Percentiles rank a stretch among this genome's conserved stretches.
phyloP scores from a whole-genome alignment of 2,113 vertebrate genomes.

The Hemibagrus wyckioides region DNA sequence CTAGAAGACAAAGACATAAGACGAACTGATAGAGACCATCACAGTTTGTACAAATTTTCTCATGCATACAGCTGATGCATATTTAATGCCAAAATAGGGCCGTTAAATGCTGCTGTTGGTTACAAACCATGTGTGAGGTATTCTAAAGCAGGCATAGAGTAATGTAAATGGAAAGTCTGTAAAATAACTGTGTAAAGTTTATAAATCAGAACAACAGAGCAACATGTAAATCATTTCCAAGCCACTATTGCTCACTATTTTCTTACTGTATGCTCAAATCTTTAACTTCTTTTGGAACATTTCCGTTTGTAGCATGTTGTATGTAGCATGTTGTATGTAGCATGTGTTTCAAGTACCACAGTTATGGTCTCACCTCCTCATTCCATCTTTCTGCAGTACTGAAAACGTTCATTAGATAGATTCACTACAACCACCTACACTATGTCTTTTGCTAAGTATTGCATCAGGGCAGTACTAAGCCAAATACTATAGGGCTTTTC shows the following conservation, averaged over 20 bases:
- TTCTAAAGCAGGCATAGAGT: not conserved
- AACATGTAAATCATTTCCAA: not conserved
- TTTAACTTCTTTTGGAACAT: not conserved
- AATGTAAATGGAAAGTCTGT: constrained; percentile 13
- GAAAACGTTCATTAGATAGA: not conserved
- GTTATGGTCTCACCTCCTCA: not conserved
- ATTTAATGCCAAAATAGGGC: not conserved
- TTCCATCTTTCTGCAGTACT: not conserved
- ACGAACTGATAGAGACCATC: not conserved
- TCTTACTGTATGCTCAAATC: too few relatives aligned
- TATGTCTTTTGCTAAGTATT: not conserved
- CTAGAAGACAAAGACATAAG: not conserved
- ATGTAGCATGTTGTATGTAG: not conserved
- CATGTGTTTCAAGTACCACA: not conserved
- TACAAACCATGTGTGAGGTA: not conserved
- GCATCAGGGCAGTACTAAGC: not conserved
- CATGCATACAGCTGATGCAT: not conserved
- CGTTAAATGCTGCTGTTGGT: not conserved
- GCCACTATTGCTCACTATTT: too few relatives aligned
- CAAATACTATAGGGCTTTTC: not conserved
- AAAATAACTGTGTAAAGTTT: not conserved
- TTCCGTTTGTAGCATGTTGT: not conserved
- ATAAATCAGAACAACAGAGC: not conserved
- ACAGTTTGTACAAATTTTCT: not conserved
- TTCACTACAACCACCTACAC: not conserved